phyloP scores from a whole-genome alignment of 2,888 invertebrate species.

The Acheta domesticus region DNA sequence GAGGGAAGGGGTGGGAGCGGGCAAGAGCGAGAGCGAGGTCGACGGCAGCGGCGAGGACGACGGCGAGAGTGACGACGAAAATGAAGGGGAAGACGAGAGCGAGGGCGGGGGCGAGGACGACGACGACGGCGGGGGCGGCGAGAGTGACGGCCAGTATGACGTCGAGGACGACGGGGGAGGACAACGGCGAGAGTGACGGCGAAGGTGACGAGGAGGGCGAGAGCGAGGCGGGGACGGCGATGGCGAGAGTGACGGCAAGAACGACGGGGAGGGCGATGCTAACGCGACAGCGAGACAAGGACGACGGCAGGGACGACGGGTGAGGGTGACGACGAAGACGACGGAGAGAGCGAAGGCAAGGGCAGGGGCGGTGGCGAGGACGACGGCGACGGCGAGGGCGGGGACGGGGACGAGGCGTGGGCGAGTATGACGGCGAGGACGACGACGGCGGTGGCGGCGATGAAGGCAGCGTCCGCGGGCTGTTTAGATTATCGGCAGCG shows the following conservation, averaged over 20 bases:
- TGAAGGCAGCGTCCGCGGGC: too few relatives aligned
- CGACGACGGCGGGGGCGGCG: background rate
- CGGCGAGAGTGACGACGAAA: background rate
- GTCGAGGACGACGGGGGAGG: background rate
- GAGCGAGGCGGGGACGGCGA: too few relatives aligned
- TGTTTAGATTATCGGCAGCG: too few relatives aligned
- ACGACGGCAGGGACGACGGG: background rate
- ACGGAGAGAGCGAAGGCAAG: too few relatives aligned
- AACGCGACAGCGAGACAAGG: background rate
- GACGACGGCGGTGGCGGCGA: too few relatives aligned
- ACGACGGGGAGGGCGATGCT: background rate
- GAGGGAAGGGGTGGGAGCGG: too few relatives aligned
- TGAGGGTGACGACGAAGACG: background rate
- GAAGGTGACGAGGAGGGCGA: background rate
- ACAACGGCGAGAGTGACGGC: background rate
- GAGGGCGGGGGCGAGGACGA: background rate
- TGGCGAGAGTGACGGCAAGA: background rate
- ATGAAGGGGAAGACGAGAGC: background rate
- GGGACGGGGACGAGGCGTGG: background rate
- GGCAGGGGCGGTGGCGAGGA: background rate
- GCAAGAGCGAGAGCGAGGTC: too few relatives aligned
- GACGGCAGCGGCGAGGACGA: too few relatives aligned
- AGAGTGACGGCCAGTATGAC: accelerated
- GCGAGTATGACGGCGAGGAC: background rate
- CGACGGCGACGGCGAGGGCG: background rate